Evolutionary conservation across 2,797 vertebrate species (phyloP).

Genomic region (Spinibarbus caldwelli): DNA sequence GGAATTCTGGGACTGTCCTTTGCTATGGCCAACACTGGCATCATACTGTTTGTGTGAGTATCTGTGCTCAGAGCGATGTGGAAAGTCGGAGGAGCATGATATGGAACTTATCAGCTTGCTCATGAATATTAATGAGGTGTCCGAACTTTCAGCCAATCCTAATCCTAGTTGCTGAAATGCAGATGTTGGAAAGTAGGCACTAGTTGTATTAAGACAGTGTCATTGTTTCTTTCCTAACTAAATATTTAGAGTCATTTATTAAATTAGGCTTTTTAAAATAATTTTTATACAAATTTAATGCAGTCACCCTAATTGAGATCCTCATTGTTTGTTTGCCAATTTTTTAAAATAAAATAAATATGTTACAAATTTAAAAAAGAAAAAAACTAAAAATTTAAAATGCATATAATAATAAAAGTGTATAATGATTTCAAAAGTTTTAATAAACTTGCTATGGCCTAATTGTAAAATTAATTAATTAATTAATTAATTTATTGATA

Average conservation of each 20-base stretch:
- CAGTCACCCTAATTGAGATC: no score
- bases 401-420: background rate
- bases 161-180: background rate
- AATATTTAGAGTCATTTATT: background rate
- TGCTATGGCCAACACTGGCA: slow-evolving; percentile 98
- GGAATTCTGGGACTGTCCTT: slow-evolving; percentile 95
- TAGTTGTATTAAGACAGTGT: background rate
- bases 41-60: slow-evolving; percentile 90
- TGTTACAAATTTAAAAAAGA: no score
- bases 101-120: no score
- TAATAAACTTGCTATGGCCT: background rate
- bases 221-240: background rate
- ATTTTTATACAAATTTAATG: no score
- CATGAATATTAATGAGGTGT: background rate
- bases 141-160: background rate
- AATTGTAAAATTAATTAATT: no score
- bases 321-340: no score
- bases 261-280: no score
- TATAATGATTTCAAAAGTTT: background rate
- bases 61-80: background rate
- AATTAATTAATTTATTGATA: no score
- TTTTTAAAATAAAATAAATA: no score
- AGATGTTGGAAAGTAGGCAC: no score
- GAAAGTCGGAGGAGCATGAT: background rate
- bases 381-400: no score